These are phyloP conservation scores for Napeogenes sylphis DNA, from an alignment of 2,888 invertebrate species.

Conservation along the genomic window DNA sequence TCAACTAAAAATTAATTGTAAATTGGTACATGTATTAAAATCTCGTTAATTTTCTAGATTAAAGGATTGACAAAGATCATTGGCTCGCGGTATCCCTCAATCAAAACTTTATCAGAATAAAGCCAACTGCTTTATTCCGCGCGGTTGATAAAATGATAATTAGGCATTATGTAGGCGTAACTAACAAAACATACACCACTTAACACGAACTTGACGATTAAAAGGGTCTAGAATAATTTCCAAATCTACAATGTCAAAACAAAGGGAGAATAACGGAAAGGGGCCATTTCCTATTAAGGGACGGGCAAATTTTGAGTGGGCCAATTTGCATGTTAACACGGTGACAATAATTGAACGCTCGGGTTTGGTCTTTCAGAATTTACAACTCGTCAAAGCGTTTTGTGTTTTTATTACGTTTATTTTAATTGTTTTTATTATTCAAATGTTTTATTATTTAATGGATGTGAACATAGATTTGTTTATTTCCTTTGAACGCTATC, in stretches of 20 bases:
- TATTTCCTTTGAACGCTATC: background rate
- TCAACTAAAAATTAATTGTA: too few species aligned
- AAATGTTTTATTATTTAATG: background rate
- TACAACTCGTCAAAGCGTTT: conserved; percentile 7
- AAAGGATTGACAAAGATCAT: too few species aligned
- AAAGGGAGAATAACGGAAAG: conserved; percentile 65
- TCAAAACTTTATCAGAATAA: background rate
- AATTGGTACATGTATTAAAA: too few species aligned
- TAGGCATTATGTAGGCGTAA: conserved; percentile 25
- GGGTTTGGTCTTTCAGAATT: conserved; percentile 19
- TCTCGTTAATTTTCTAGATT: too few species aligned
- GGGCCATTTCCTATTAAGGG: conserved; percentile 64
- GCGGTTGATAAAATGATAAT: conserved; percentile 5
- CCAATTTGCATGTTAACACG: conserved; percentile 71
- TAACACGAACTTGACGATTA: conserved; percentile 47
- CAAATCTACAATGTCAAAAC: conserved; percentile 58
- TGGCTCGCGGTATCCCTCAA: background rate
- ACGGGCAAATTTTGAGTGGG: conserved; percentile 59
- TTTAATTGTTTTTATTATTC: conserved; percentile 5
- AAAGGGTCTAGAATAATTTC: conserved; percentile 51
- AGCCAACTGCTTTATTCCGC: conserved; percentile 3
- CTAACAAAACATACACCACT: conserved; percentile 37
- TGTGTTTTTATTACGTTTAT: conserved; percentile 7
- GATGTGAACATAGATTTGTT: background rate
- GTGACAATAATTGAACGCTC: conserved; percentile 61